phyloP scores from a whole-genome alignment of 30 jellyfish, hydroid and myxozoan species.

The Cassiopea andromeda region DNA sequence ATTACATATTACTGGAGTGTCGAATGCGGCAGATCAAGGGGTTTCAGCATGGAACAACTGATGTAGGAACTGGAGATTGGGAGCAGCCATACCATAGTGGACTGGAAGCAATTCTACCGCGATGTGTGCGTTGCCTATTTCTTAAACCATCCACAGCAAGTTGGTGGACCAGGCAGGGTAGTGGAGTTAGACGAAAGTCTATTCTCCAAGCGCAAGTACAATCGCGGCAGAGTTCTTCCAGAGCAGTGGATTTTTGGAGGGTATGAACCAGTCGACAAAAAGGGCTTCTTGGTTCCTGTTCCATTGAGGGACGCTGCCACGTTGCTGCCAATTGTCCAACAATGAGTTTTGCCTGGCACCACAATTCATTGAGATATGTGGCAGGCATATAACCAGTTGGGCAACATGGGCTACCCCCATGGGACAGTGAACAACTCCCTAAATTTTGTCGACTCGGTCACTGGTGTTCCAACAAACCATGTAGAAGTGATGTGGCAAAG shows the following conservation, averaged over 20 bases:
- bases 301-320: neutral
- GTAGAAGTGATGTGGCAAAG: conserved; percentile 24
- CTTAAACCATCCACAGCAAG: conserved; percentile 35
- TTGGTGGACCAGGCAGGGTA: conserved; percentile 32
- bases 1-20: conserved; percentile 20
- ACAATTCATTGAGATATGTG: neutral
- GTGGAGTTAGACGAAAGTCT: conserved; percentile 29
- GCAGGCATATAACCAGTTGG: neutral
- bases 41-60: neutral
- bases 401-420: neutral
- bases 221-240: conserved; percentile 40
- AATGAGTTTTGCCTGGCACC: neutral
- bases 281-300: conserved; percentile 3
- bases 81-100: conserved; percentile 32
- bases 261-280: neutral
- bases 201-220: conserved; percentile 20
- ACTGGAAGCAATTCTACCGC: conserved; percentile 57
- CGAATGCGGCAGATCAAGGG: conserved; percentile 21
- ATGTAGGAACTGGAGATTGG: conserved; percentile 21
- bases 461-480: neutral
- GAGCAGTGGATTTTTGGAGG: conserved; percentile 52
- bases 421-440: neutral
- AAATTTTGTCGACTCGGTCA: neutral
- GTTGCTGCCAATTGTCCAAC: neutral
- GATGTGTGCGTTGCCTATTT: neutral